These are phyloP conservation scores for Melolontha melolontha DNA, from an alignment of 2,888 invertebrate species.

Conservation along the genomic window DNA sequence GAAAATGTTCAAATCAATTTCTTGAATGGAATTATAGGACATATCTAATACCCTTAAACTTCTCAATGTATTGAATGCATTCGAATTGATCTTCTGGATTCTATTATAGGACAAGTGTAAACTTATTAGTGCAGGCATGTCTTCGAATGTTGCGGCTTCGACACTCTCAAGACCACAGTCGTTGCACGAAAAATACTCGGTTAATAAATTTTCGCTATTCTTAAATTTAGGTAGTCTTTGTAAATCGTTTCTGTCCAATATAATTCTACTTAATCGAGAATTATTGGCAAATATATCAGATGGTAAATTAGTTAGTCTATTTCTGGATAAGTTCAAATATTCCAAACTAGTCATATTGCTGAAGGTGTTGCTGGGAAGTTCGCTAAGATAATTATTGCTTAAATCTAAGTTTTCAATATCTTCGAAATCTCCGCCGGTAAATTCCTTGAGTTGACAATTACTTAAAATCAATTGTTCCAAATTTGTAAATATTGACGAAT, in stretches of 20 bases:
- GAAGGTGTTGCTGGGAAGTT: conserved; percentile 78
- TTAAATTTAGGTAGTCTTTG: conserved; percentile 77
- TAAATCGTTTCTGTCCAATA: conserved; percentile 78
- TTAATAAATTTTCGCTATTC: conserved; percentile 72
- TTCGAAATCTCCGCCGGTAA: conserved; percentile 76
- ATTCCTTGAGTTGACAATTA: conserved; percentile 74
- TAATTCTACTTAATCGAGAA: conserved; percentile 75
- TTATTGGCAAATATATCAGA: conserved; percentile 78
- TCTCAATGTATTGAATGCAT: conserved; percentile 69
- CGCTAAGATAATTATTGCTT: conserved; percentile 76
- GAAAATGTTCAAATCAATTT: conserved; percentile 74
- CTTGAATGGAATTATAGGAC: conserved; percentile 76
- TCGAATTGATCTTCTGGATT: conserved; percentile 64
- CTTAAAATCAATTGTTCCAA: conserved; percentile 77
- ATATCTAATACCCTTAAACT: conserved; percentile 78
- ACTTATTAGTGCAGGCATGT: conserved; percentile 77
- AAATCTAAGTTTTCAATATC: conserved; percentile 76
- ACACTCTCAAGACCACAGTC: conserved; percentile 77
- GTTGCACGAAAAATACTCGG: conserved; percentile 79
- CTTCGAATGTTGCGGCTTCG: conserved; percentile 74
- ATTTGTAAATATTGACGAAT: conserved; percentile 72
- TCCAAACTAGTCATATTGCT: conserved; percentile 74
- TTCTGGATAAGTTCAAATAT: conserved; percentile 80
- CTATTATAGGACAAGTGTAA: conserved; percentile 76
- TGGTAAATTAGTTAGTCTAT: conserved; percentile 76